phyloP scores from a whole-genome alignment of 1,140 invertebrate species.

The Dysdera silvatica region DNA sequence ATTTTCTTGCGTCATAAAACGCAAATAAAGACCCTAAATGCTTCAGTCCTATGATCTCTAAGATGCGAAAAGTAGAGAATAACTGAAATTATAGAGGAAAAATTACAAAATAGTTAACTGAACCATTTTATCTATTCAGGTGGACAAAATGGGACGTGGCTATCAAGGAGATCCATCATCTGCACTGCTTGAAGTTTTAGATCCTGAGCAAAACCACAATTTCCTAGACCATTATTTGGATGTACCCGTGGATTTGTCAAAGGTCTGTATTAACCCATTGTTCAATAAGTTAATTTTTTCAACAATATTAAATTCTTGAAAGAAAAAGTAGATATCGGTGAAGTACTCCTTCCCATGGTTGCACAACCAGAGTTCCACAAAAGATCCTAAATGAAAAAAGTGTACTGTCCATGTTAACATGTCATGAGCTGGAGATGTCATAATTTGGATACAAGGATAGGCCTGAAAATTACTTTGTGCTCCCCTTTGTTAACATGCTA shows the following conservation, averaged over 20 bases:
- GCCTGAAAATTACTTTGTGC: too few relatives aligned
- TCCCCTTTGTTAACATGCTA: too few relatives aligned
- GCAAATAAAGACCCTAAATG: too few relatives aligned
- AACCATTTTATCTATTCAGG: slow-evolving; percentile 36
- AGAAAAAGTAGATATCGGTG: too few relatives aligned
- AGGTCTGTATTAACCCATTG: slow-evolving; percentile 46
- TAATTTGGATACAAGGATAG: too few relatives aligned
- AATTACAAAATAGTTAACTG: slow-evolving; percentile 6
- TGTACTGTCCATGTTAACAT: too few relatives aligned
- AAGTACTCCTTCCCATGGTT: too few relatives aligned
- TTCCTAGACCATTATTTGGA: slow-evolving; percentile 98
- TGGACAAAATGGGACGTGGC: slow-evolving; percentile 60
- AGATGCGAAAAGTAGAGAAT: not conserved
- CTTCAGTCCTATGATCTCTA: not conserved
- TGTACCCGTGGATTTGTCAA: slow-evolving; percentile 92
- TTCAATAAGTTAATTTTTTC: not conserved
- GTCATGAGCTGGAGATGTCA: too few relatives aligned
- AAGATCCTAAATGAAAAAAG: too few relatives aligned
- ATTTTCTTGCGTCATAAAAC: too few relatives aligned
- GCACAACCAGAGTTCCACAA: too few relatives aligned
- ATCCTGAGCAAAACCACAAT: slow-evolving; percentile 97
- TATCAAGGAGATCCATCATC: slow-evolving; percentile 96
- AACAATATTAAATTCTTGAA: not conserved
- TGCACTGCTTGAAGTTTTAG: slow-evolving; percentile 87
- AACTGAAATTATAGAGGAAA: slow-evolving; percentile 3